Evolutionary conservation across 2,113 vertebrate genomes (phyloP), one percentile per base, ranked within the genome.

Genomic region (Callithrix jacchus): DNA sequence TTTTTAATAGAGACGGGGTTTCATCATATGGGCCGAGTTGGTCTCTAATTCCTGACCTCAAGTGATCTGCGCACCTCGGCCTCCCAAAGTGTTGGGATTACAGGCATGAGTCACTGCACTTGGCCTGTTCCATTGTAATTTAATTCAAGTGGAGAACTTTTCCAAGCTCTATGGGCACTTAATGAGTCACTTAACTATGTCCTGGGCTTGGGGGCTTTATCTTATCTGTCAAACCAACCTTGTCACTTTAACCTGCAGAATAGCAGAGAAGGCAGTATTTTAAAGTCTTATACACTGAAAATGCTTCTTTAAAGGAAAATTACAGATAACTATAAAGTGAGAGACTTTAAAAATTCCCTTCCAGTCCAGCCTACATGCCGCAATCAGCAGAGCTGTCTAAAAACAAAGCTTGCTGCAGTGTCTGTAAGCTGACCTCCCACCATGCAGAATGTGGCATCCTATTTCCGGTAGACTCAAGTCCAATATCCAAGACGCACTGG

Each of bases 291-390:
- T 11, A 82, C 18, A 17, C 4, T 76, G 42, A 93, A 91, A 89
- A 93, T 71, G 42, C 27, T 84, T 8, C 35, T 93, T 94, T 45
- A 96, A 87, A 94, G 71, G 30, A 90, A 92, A 92, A 87, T 68
- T 35, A 79, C 14, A 71, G 37, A 21, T 52, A 96, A 87, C 45
- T 37, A 61, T 32, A 87, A 84, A 52, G 6, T 11, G 10, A 80
- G 82, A 61, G n/a, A 30, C 20, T 92, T 91, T 47, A 16, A 70
- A 92, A 91, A 74, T 32, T 73, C 56, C 76, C 21, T 66, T 56
- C 23, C 32, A 71, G 76, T 32, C 40, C 42, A 35, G 35, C 32
- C 84, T 84, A 52, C 10, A 14, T 14, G 13, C 27, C 87, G 37
- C 25, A 52, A 30, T 84, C 71, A 32, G n/a, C 35, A 11, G 14